Base-by-base conservation (phyloP, 2,113 vertebrate genomes). In the Notothenia coriiceps region DNA sequence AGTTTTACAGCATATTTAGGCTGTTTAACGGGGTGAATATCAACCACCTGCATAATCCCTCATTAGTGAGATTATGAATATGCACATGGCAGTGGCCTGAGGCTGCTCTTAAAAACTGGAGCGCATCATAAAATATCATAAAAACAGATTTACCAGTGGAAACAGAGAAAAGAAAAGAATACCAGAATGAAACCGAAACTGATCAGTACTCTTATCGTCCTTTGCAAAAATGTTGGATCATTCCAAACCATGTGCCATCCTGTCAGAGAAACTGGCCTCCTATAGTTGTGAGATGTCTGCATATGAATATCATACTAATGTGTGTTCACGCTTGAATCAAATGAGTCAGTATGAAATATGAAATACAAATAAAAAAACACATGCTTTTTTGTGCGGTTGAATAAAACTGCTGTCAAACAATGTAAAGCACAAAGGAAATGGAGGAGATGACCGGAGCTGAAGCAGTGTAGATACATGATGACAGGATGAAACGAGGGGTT, bases 401-500 rank as follows among this genome's bases (percentile, higher is more conserved):
- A 13, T 20, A 22, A 61, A 22, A 49, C 73, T 22, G 43, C 22
- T 49, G 25, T 68, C 59, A 50, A 50, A 6, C 25, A 68, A 0
- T 25, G 10, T 0, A 15, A 1, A 3, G 22, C 44, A 49, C 25
- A 50, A 35, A 72, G 44, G 29, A 50, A 50, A 40, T 7, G 2
- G 35, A 60, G 17, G n/a, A 35, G 25, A 72, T 51, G 33, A 56
- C 51, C 18, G 43, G 63, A 65, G 79, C 72, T 70, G 65, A 10
- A 5, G 15, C 52, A 65, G 59, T 82, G 46, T 35, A 35, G 64
- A 50, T 10, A 51, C 49, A 75, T 81, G 14, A 33, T 20, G 25
- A n/a, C 35, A 22, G n/a, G n/a, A 57, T 14, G 43, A 51, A 62
- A 73, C 44, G 9, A 72, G 43, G 8, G 14, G 29, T 29, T 29